Percentiles rank a stretch among this genome's conserved stretches.
These are phyloP conservation scores for Acrobasis repandana DNA, from an alignment of 2,888 invertebrate genomes.

Conservation along the genomic window DNA sequence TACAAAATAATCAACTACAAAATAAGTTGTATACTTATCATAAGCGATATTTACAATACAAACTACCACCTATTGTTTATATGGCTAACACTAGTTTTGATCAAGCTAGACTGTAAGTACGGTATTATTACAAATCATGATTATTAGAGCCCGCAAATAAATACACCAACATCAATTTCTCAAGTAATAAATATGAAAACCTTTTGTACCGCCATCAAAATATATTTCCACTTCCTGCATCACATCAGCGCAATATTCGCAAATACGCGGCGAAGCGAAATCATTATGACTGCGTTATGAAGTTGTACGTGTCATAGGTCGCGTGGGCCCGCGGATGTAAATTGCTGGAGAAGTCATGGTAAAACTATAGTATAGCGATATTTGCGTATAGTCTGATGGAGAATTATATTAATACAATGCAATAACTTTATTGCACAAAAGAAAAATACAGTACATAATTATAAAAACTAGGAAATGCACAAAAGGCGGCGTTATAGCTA, in stretches of 20 bases:
- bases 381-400: not conserved
- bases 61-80: too few species aligned
- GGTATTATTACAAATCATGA: too few species aligned
- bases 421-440: too few species aligned
- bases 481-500: too few species aligned
- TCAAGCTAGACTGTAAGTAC: too few species aligned
- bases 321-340: not conserved
- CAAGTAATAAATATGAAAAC: constrained; percentile 8
- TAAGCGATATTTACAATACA: too few species aligned
- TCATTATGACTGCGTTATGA: constrained; percentile 16
- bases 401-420: too few species aligned
- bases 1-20: too few species aligned
- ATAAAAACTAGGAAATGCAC: too few species aligned
- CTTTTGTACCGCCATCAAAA: not conserved
- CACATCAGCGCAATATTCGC: constrained; percentile 2
- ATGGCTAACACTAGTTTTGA: too few species aligned
- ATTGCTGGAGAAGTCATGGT: not conserved
- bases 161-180: not conserved
- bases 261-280: constrained; percentile 6
- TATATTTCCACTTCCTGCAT: constrained; percentile 13
- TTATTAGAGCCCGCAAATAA: not conserved
- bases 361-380: not conserved
- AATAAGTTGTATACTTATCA: too few species aligned
- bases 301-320: constrained; percentile 8
- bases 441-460: too few species aligned